Base-by-base conservation (phyloP, 2,113 vertebrate species). In the Ophiodon elongatus region DNA sequence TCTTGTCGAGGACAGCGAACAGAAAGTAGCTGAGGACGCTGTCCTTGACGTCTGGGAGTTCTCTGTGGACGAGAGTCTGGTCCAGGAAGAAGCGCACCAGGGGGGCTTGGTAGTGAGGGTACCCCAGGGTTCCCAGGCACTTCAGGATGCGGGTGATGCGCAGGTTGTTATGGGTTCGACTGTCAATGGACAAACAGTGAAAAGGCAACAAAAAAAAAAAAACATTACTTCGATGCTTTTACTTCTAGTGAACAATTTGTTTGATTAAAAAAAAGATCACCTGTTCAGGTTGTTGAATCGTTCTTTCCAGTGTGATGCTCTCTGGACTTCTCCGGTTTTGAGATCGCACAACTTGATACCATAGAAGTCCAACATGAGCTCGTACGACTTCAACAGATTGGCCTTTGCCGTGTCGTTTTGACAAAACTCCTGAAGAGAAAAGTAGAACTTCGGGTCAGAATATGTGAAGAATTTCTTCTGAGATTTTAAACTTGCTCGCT, bases 101-200 rank as follows among this genome's bases (percentile, higher is more conserved):
- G 1, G 96, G 97, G 2, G 91, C 95, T 92, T 99, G 98, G 89
- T 95, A 98, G 75, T 87, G 92, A 33, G 69, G 69, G 21, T 95
- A 96, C 2, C 97, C 98, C 94, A 99, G 94, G 82, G 96, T 97
- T 1, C 97, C 98, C 91, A 97, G 94, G 72, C 97, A 97, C 95
- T 99, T 99, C 82, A 99, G 94, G 88, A 99, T 97, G 64, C 97
- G 96, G 0, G 98, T 98, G 86, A 99, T 98, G 73, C 97, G 96
- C 63, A 98, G 90, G 85, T 96, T 97, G 95, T 98, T 99, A 85
- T 99, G 98, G 79, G 94, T 92, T 82, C 81, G 92, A 21, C 97
- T 98, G 92, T 75, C 45, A 62, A 43, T 4, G 54, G 54, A 80
- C 33, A 76, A 72, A 66, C 45, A 65, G 11, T 29, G 5, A 62